phyloP scores from a whole-genome alignment of 1,140 invertebrate species.

The Caerostris darwini region DNA sequence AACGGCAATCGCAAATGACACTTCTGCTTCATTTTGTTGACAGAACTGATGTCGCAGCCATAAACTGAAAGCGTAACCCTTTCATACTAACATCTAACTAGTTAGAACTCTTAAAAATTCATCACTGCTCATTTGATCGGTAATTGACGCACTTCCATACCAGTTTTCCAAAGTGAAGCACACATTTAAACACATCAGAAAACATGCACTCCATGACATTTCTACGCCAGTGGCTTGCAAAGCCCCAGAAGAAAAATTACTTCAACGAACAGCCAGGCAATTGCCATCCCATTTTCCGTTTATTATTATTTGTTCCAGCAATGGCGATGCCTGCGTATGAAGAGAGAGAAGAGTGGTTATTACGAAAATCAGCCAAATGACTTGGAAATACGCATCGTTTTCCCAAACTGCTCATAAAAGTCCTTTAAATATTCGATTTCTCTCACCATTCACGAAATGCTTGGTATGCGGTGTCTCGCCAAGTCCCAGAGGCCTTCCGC shows the following conservation, averaged over 20 bases:
- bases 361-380: slow-evolving; percentile 51
- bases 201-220: neutral
- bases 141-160: too few species aligned
- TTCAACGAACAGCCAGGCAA: slow-evolving; percentile 9
- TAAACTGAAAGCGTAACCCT: too few species aligned
- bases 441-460: slow-evolving; percentile 9
- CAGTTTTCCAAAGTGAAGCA: too few species aligned
- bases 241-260: slow-evolving; percentile 34
- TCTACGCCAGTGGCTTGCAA: neutral
- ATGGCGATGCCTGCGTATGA: neutral
- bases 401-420: slow-evolving; percentile 64
- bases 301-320: slow-evolving; percentile 48
- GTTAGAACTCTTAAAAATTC: too few species aligned
- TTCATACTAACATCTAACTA: too few species aligned
- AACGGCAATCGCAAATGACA: too few species aligned
- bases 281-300: slow-evolving; percentile 20
- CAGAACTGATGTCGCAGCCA: too few species aligned
- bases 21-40: too few species aligned
- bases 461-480: neutral
- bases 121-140: too few species aligned
- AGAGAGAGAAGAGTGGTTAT: slow-evolving; percentile 13
- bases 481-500: neutral
- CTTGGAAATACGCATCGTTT: slow-evolving; percentile 12
- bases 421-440: slow-evolving; percentile 54
- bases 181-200: too few species aligned